Conservation (phyloP, 2,888 invertebrate species). For the Calameuta filiformis region DNA sequence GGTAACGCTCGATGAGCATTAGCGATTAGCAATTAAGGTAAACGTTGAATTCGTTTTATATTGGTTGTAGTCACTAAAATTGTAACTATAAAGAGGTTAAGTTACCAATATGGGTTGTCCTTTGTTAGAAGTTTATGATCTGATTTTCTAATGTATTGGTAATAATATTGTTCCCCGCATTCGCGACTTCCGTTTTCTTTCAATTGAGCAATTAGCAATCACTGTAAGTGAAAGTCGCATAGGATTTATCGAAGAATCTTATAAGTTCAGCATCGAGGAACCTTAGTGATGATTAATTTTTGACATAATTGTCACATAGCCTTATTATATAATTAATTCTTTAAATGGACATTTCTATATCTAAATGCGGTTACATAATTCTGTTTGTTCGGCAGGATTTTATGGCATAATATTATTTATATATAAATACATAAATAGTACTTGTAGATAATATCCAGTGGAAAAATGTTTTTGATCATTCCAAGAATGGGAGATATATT, state of each 20-base stretch:
- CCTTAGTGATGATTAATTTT: neutral
- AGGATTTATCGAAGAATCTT: neutral
- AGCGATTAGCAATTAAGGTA: conserved; percentile 19
- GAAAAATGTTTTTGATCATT: conserved; percentile 17
- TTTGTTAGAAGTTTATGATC: neutral
- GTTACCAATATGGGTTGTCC: conserved; percentile 34
- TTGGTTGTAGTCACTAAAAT: conserved; percentile 38
- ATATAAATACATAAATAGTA: conserved; percentile 4
- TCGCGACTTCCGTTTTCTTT: neutral
- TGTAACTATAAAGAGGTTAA: conserved; percentile 32
- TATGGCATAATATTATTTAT: neutral
- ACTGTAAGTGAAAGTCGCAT: neutral
- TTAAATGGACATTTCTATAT: neutral
- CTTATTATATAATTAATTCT: conserved; percentile 2
- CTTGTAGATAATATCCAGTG: neutral
- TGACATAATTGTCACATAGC: neutral
- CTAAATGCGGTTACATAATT: neutral
- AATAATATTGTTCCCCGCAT: neutral
- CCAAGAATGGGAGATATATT: neutral
- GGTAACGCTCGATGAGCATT: conserved; percentile 13
- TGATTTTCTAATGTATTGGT: neutral
- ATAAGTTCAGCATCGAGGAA: neutral
- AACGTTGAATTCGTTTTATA: conserved; percentile 36
- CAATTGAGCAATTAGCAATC: neutral
- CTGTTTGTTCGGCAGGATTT: neutral